Percentiles rank a stretch among this genome's conserved stretches.
Conservation (phyloP, 2,797 vertebrate species). For the Xenops minutus region DNA sequence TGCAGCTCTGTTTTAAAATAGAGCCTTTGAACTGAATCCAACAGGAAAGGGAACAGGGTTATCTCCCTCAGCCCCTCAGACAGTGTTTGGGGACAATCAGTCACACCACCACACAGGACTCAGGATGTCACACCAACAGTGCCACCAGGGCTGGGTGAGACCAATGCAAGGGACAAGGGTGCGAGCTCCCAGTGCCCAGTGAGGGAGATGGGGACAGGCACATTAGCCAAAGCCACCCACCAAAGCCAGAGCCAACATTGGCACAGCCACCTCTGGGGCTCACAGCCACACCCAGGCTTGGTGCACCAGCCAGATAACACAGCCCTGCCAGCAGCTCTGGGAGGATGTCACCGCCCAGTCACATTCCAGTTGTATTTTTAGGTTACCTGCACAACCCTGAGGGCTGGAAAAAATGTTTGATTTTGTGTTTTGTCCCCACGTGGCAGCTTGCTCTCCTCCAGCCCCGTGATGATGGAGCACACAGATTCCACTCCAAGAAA, state of each 20-base stretch:
- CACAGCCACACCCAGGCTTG: background rate
- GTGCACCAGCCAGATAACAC: background rate
- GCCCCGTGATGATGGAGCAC: background rate
- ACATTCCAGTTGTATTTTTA: conserved; percentile 9
- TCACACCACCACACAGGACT: accelerated
- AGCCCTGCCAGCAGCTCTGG: background rate
- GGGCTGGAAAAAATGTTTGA: background rate
- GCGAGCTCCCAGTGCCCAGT: accelerated
- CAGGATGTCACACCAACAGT: background rate
- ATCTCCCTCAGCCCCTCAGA: background rate
- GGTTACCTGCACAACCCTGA: conserved; percentile 14
- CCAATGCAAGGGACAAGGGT: background rate
- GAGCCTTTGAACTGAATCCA: background rate
- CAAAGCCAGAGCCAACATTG: background rate
- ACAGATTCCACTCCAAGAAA: background rate
- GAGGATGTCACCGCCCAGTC: conserved; percentile 28
- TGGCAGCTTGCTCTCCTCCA: background rate
- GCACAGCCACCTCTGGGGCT: background rate
- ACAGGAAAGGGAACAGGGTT: background rate
- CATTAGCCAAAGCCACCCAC: accelerated
- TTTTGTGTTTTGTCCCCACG: background rate
- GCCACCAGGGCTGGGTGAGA: accelerated
- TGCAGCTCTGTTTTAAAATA: background rate
- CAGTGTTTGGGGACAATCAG: accelerated
- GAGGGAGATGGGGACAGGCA: background rate